Conservation (phyloP, 2,113 vertebrate genomes). For the Callipepla squamata region DNA sequence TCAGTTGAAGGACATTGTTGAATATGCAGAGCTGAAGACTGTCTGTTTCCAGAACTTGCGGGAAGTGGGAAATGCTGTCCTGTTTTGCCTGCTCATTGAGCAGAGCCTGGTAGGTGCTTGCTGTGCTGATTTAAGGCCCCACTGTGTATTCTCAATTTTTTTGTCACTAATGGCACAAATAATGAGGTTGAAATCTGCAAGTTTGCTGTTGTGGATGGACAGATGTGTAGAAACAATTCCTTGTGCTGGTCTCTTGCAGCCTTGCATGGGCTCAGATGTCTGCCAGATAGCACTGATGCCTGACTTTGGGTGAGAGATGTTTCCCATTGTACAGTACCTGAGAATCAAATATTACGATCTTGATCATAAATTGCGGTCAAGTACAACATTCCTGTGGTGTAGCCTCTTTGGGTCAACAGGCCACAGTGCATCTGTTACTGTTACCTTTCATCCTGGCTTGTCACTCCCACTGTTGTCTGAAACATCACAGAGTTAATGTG, state of each 20-base stretch:
- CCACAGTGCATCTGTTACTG: neutral
- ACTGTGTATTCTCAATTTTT: neutral
- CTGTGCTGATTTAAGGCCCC: slow-evolving; percentile 21
- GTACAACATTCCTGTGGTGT: neutral
- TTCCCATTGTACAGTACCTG: neutral
- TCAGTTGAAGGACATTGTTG: slow-evolving; percentile 91
- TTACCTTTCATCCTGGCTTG: neutral
- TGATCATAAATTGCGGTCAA: neutral
- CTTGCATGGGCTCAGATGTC: neutral
- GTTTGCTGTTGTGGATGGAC: neutral
- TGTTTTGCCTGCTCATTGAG: slow-evolving; percentile 90
- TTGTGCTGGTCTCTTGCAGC: neutral
- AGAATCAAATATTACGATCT: neutral
- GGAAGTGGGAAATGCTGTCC: slow-evolving; percentile 89
- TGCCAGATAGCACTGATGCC: neutral
- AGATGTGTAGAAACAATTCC: slow-evolving; percentile 10
- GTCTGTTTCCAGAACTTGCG: slow-evolving; percentile 91
- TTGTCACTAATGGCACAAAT: neutral
- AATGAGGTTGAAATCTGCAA: neutral
- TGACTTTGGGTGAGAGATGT: neutral
- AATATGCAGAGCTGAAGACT: slow-evolving; percentile 90
- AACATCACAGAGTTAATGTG: accelerated
- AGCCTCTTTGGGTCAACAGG: neutral
- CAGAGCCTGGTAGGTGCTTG: slow-evolving; percentile 86
- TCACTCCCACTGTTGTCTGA: neutral